Evolutionary conservation across 2,888 invertebrate genomes (phyloP), one percentile per base, ranked within the genome.

Genomic region (Temnothorax rugatulus): DNA sequence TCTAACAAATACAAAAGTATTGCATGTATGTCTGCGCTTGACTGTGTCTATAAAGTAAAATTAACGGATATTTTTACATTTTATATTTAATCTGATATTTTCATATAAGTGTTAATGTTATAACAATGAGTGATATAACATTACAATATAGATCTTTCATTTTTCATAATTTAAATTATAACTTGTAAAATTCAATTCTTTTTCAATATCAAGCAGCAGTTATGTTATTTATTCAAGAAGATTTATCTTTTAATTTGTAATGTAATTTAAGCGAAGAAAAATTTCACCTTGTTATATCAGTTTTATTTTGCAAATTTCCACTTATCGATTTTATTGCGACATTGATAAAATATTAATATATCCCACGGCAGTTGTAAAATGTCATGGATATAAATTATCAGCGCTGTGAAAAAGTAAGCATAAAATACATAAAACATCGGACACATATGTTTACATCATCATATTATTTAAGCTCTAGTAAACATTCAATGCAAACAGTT

Each of bases 401-500:
- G 15, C n/a, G 4, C 15, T 44, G 44, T 18, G 4, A 69, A 69
- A 69, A 77, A 57, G 41, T 77, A 54, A n/a, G 54, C 44, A 15
- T 29, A 41, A 77, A 77, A 54, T 41, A 59, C n/a, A 59, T 74
- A 29, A 59, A 47, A 77, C 25, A 54, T 76, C 13, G 25, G 2
- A 18, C 8, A 13, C 15, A 25, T 2, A 54, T 44, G 41, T 29
- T 68, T 52, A 38, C 29, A 54, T n/a, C n/a, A 25, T 11, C 29
- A 38, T 25, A 69, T 77, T 68, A 77, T 77, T 57, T 29, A 44
- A 77, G 69, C 29, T 21, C 57, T 25, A 77, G 44, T 77, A 68
- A 69, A 77, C 44, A 69, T 77, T 77, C 44, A 68, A 25, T 38
- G 44, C 34, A 44, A 54, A 38, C 57, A 38, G 44, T 34, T 54